Evolutionary conservation across 2,113 vertebrate genomes (phyloP).

Genomic region (Solea solea): DNA sequence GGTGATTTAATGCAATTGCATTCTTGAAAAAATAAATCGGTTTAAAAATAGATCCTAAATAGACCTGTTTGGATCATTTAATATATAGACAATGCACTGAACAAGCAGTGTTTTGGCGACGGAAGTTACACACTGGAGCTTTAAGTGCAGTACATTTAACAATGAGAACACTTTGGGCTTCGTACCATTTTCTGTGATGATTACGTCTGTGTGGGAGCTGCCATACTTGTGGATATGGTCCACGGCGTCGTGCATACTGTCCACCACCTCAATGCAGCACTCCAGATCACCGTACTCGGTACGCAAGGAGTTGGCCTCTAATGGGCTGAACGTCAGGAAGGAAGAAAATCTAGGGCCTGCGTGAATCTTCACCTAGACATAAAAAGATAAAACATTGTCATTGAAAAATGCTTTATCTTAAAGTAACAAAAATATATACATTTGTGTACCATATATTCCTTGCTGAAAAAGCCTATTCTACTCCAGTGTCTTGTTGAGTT

Average conservation of each 20-base stretch:
- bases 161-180: not conserved
- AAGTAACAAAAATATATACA: not conserved
- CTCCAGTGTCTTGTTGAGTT: not conserved
- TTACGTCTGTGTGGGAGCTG: slow-evolving; percentile 96
- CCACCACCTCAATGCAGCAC: slow-evolving; percentile 96
- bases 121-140: no score
- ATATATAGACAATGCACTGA: no score
- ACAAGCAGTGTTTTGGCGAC: no score
- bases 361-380: slow-evolving; percentile 91
- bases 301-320: slow-evolving; percentile 92
- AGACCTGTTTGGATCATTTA: no score
- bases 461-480: not conserved
- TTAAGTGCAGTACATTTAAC: not conserved
- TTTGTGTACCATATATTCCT: not conserved
- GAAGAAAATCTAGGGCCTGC: slow-evolving; percentile 95
- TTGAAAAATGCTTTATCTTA: not conserved
- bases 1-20: no score
- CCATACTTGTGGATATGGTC: slow-evolving; percentile 98
- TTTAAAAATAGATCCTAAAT: no score
- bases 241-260: slow-evolving; percentile 89
- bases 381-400: not conserved
- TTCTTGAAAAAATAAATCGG: no score
- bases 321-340: slow-evolving; percentile 95
- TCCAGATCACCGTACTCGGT: slow-evolving; percentile 94
- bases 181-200: slow-evolving; percentile 95